Evolutionary conservation across 2,888 invertebrate species (phyloP).

Genomic region (Mythimna pallens): DNA sequence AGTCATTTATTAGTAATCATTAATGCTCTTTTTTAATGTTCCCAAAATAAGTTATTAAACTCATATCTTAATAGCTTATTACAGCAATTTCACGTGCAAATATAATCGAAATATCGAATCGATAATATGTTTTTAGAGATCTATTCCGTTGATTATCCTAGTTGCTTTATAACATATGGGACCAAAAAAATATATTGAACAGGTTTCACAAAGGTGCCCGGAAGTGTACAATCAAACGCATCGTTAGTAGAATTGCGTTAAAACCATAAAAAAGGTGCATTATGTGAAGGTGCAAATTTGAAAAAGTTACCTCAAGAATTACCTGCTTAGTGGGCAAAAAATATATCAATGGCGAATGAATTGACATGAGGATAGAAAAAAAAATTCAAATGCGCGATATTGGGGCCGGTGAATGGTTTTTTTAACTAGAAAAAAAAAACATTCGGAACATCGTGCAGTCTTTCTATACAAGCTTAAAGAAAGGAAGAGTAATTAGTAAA

Average conservation of each 20-base stretch:
- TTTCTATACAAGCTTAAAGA: slow-evolving; percentile 32
- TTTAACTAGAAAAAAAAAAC: slow-evolving; percentile 49
- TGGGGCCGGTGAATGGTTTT: slow-evolving; percentile 72
- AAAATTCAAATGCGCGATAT: slow-evolving; percentile 82
- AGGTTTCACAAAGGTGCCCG: slow-evolving; percentile 73
- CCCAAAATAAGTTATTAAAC: slow-evolving; percentile 46
- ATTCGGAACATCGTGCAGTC: slow-evolving; percentile 36
- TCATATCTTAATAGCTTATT: slow-evolving; percentile 22
- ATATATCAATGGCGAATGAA: slow-evolving; percentile 76
- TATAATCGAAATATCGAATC: slow-evolving; percentile 36
- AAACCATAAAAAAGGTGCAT: slow-evolving; percentile 81
- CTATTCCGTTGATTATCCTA: slow-evolving; percentile 48
- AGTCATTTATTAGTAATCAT: slow-evolving; percentile 35
- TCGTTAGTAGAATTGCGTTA: slow-evolving; percentile 84
- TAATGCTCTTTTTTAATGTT: slow-evolving; percentile 31
- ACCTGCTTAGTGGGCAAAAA: slow-evolving; percentile 72
- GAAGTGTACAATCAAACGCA: slow-evolving; percentile 80
- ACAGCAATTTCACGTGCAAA: slow-evolving; percentile 31
- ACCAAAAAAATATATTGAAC: slow-evolving; percentile 58
- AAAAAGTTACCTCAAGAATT: slow-evolving; percentile 73
- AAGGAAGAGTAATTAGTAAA: slow-evolving; percentile 46
- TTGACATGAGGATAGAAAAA: slow-evolving; percentile 77
- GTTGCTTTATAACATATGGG: slow-evolving; percentile 62
- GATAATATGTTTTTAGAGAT: slow-evolving; percentile 19
- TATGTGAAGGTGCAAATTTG: slow-evolving; percentile 83